A percentile compares a stretch with the other conserved stretches of the same genome.
phyloP scores from a whole-genome alignment of 2,797 vertebrate species.

The Mormyrus hasselquistii region DNA sequence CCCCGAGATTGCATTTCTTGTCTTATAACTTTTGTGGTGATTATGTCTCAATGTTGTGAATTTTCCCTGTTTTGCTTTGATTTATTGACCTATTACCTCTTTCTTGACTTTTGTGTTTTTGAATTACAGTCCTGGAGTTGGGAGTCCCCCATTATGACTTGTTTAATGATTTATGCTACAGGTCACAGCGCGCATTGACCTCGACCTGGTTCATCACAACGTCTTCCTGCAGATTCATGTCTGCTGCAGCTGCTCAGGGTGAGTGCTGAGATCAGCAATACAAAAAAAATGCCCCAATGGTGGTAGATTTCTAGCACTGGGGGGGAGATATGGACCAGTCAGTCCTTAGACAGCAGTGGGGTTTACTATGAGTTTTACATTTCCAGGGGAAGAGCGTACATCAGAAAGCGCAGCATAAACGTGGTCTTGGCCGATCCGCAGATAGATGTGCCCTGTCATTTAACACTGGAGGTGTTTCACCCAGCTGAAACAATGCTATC shows the following conservation, averaged over 20 bases:
- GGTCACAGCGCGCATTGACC: not conserved
- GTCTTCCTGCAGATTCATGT: not conserved
- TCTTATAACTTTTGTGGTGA: not conserved
- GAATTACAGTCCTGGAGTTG: not conserved
- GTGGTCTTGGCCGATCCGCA: not conserved
- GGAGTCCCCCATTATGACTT: not conserved
- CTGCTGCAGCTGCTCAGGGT: not conserved
- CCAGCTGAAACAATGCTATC: not conserved
- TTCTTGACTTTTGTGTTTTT: not conserved
- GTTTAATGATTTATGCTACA: not conserved
- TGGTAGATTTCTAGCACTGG: not conserved
- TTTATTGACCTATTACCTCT: not conserved
- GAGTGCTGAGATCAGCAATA: not conserved
- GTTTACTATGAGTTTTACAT: not conserved
- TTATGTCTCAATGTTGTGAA: not conserved
- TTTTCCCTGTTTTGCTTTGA: not conserved
- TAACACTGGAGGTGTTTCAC: not conserved
- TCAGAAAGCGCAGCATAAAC: not conserved
- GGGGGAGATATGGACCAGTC: not conserved
- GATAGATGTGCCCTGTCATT: not conserved
- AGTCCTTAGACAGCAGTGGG: not conserved
- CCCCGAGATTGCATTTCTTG: not conserved
- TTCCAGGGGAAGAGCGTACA: not conserved
- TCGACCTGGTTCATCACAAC: not conserved
- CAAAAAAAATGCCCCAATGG: not conserved